Evolutionary conservation across 2,888 invertebrate species (phyloP).

Genomic region (Furcula furcula): DNA sequence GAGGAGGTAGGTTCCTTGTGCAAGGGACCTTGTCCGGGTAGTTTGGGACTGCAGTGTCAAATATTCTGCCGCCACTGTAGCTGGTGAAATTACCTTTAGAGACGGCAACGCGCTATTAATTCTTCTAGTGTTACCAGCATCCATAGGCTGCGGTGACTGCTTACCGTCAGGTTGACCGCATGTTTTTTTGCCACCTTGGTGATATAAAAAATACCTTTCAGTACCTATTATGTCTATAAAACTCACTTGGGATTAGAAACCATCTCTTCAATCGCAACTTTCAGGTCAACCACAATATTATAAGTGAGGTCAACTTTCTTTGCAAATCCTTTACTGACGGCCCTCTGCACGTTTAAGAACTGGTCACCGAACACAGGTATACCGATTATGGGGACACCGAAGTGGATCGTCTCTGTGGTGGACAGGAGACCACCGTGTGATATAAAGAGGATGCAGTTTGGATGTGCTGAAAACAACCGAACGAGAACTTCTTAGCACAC

Average conservation of each 20-base stretch:
- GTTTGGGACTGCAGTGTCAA: too few species aligned
- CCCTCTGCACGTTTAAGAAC: slow-evolving; percentile 33
- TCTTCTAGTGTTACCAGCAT: too few species aligned
- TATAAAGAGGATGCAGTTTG: slow-evolving; percentile 39
- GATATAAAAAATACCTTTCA: too few species aligned
- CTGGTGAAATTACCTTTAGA: too few species aligned
- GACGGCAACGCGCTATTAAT: too few species aligned
- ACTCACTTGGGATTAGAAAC: slow-evolving; percentile 41
- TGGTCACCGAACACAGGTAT: slow-evolving; percentile 42
- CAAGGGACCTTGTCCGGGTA: too few species aligned
- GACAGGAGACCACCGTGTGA: slow-evolving; percentile 43
- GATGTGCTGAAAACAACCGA: slow-evolving; percentile 29
- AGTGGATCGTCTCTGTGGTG: slow-evolving; percentile 33
- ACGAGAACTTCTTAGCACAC: background rate
- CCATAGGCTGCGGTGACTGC: too few species aligned
- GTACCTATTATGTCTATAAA: too few species aligned
- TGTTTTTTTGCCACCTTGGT: too few species aligned
- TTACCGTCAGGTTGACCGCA: too few species aligned
- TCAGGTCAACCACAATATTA: slow-evolving; percentile 30
- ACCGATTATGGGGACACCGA: slow-evolving; percentile 38
- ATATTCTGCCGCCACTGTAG: too few species aligned
- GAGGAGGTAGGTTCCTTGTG: too few species aligned
- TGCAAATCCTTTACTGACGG: slow-evolving; percentile 40
- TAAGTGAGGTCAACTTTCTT: slow-evolving; percentile 37
- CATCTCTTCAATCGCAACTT: slow-evolving; percentile 40